Conservation (phyloP, 2,888 invertebrate species). For the Mamestra brassicae region DNA sequence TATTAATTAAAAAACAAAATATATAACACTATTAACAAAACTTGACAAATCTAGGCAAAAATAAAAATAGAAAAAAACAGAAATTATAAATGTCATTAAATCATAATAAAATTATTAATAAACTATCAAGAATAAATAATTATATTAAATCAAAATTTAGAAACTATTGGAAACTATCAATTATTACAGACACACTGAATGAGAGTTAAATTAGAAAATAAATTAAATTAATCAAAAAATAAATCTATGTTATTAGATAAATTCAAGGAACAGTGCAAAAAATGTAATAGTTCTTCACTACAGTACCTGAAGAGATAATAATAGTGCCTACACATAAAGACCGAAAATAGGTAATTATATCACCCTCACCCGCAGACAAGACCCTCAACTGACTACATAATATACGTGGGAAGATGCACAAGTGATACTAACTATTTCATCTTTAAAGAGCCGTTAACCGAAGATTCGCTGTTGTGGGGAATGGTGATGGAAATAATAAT, state of each 20-base stretch:
- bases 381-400: conserved; percentile 43
- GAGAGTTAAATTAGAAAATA: too few relatives aligned
- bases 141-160: too few relatives aligned
- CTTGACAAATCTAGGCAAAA: too few relatives aligned
- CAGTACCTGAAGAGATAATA: conserved; percentile 7
- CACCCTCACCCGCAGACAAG: conserved; percentile 31
- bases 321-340: background rate
- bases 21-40: too few relatives aligned
- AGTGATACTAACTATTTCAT: conserved; percentile 33
- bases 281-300: background rate
- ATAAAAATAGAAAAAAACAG: too few relatives aligned
- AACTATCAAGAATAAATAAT: too few relatives aligned
- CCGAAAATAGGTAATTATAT: conserved; percentile 45
- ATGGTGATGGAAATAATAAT: background rate
- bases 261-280: background rate
- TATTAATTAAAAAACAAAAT: too few relatives aligned
- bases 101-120: too few relatives aligned
- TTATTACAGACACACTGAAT: too few relatives aligned
- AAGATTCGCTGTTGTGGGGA: conserved; percentile 3
- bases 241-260: background rate
- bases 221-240: too few relatives aligned
- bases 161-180: too few relatives aligned
- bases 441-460: conserved; percentile 19
- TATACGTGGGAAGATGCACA: conserved; percentile 51
- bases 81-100: too few relatives aligned